These are phyloP conservation scores for Watsonalla cultraria DNA, from an alignment of 2,888 invertebrate species.

Conservation along the genomic window DNA sequence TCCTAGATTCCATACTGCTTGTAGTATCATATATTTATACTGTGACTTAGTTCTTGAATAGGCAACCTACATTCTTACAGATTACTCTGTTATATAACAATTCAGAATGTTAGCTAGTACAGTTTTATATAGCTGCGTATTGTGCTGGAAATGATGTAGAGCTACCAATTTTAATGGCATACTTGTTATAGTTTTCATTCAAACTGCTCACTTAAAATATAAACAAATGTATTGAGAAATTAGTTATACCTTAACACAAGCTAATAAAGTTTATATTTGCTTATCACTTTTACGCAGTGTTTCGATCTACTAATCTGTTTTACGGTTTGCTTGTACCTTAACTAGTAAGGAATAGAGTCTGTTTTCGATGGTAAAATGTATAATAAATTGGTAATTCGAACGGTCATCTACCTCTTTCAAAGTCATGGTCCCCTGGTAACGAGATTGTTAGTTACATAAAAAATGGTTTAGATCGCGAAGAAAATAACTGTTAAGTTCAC, in stretches of 20 bases:
- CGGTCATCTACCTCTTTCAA: constrained; percentile 58
- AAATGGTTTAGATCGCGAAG: constrained; percentile 18
- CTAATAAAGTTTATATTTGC: not conserved
- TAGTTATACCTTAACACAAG: not conserved
- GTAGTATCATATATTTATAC: no score
- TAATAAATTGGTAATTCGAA: constrained; percentile 19
- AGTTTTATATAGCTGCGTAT: no score
- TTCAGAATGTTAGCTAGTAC: no score
- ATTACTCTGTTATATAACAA: no score
- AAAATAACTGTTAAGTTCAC: constrained; percentile 4
- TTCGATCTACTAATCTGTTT: not conserved
- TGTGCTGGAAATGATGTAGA: no score
- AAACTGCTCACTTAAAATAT: not conserved
- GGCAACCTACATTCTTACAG: no score
- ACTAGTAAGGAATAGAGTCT: not conserved
- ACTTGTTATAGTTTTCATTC: no score
- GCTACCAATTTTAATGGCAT: not conserved
- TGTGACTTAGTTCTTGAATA: no score
- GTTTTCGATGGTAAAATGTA: not conserved
- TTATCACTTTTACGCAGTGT: not conserved
- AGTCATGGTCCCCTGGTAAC: constrained; percentile 56
- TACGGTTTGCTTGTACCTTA: not conserved
- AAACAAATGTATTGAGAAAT: not conserved
- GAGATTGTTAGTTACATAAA: constrained; percentile 43
- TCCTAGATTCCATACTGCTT: no score